Base-by-base conservation (phyloP, 2,888 invertebrate genomes). In the Poecilus cupreus region DNA sequence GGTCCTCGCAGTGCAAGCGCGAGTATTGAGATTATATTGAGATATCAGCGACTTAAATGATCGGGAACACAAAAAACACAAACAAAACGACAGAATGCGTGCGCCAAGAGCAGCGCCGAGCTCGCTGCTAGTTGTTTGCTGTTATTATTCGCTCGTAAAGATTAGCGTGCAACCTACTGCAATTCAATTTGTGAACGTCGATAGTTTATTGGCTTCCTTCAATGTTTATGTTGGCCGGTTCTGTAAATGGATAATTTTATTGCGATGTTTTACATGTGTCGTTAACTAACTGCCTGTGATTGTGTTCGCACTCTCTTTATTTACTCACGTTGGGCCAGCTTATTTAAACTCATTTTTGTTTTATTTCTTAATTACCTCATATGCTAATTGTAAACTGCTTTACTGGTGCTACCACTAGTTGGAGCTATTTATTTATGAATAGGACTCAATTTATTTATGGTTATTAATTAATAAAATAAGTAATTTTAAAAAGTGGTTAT, bases 141-240 rank as follows among this genome's bases (percentile, higher is more conserved):
- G 80, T 80, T 80, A 80, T 80, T 80, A 80, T 80, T 80, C 72
- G 57, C 72, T 80, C 80, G 80, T 80, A 80, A 80, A 80, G 80
- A 80, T 80, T 80, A 72, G 70, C 72, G 39, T 22, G 26, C 70
- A 68, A 37, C 72, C 80, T 22, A 54, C 80, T 57, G 80, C 51
- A 49, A 80, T 80, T 80, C 80, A 80, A 80, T 80, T 80, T 80
- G 80, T 72, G 72, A 37, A 49, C 72, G 72, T 26, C 72, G 80
- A 80, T 80, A 80, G 72, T 80, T 80, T 80, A 80, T 80, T 72
- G 80, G 72, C 72, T 80, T 60, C 16, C 80, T 72, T 70, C 22
- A 51, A 72, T 80, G 80, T 79, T 79, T 79, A 79, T 79, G 79
- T 76, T 79, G 68, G 32, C 51, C 79, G 51, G 43, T 39, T 68